Evolutionary conservation across 2,888 invertebrate genomes (phyloP).

Genomic region (Diploptera punctata): DNA sequence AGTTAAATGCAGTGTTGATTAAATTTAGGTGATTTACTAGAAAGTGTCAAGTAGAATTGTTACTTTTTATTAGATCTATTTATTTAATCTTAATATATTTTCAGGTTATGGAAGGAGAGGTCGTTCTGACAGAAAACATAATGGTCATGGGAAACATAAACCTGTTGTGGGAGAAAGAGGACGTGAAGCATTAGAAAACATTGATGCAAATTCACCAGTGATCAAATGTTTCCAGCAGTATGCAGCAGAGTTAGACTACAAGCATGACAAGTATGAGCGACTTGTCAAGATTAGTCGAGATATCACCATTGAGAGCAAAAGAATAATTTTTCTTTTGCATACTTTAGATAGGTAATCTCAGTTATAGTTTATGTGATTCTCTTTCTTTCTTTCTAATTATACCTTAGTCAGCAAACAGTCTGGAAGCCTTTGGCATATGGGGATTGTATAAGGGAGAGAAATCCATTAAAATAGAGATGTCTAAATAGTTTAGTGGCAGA

Average conservation of each 20-base stretch:
- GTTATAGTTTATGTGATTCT: no score
- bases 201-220: constrained; percentile 60
- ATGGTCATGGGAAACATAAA: constrained; percentile 45
- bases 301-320: constrained; percentile 88
- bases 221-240: constrained; percentile 69
- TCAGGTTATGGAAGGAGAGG: constrained; percentile 24
- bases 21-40: no score
- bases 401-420: no score
- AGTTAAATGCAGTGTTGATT: no score
- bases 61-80: no score
- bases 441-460: no score
- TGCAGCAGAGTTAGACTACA: constrained; percentile 70
- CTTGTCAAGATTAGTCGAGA: constrained; percentile 83
- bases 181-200: constrained; percentile 55
- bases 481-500: no score
- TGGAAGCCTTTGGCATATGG: no score
- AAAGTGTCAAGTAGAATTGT: no score
- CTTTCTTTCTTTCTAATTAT: no score
- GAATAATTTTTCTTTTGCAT: constrained; percentile 87
- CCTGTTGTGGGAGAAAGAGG: constrained; percentile 56
- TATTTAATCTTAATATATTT: no score
- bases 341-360: constrained; percentile 71
- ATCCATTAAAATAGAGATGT: no score
- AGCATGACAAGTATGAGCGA: constrained; percentile 84
- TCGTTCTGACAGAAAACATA: constrained; percentile 21